Conservation (phyloP, 1,140 invertebrate species). For the Dendrolimus punctatus region DNA sequence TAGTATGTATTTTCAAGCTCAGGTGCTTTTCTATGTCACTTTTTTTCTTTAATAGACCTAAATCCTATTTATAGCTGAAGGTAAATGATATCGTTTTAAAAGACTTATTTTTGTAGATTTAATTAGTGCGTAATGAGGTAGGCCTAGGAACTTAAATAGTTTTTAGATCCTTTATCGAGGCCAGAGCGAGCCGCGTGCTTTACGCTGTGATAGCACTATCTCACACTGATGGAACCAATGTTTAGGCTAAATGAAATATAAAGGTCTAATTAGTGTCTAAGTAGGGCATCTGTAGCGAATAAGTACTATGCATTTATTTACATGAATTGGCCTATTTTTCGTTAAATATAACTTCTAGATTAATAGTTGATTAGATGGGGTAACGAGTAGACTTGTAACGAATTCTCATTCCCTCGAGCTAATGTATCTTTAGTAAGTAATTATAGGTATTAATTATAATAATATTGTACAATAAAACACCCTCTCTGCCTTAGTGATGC, state of each 20-base stretch:
- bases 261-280: slow-evolving; percentile 45
- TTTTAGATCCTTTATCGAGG: slow-evolving; percentile 18
- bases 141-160: slow-evolving; percentile 43
- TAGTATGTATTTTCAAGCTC: slow-evolving; percentile 7
- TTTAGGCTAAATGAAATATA: slow-evolving; percentile 41
- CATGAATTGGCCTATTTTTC: slow-evolving; percentile 43
- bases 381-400: slow-evolving; percentile 23
- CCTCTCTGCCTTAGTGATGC: slow-evolving; percentile 65
- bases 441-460: slow-evolving; percentile 45
- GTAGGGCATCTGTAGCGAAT: slow-evolving; percentile 24
- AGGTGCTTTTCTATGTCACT: background rate
- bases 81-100: slow-evolving; percentile 8
- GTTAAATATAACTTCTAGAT: slow-evolving; percentile 36
- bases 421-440: slow-evolving; percentile 35
- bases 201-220: slow-evolving; percentile 17
- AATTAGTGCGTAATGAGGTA: slow-evolving; percentile 27
- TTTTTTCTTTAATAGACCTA: slow-evolving; percentile 1
- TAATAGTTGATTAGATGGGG: slow-evolving; percentile 32
- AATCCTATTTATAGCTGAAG: slow-evolving; percentile 7
- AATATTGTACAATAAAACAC: slow-evolving; percentile 64
- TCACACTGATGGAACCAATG: slow-evolving; percentile 54
- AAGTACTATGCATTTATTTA: slow-evolving; percentile 35
- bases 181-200: slow-evolving; percentile 1
- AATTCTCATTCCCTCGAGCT: slow-evolving; percentile 26
- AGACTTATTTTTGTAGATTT: background rate